phyloP scores from a whole-genome alignment of 2,113 vertebrate genomes.

The Australoheros scitulus region DNA sequence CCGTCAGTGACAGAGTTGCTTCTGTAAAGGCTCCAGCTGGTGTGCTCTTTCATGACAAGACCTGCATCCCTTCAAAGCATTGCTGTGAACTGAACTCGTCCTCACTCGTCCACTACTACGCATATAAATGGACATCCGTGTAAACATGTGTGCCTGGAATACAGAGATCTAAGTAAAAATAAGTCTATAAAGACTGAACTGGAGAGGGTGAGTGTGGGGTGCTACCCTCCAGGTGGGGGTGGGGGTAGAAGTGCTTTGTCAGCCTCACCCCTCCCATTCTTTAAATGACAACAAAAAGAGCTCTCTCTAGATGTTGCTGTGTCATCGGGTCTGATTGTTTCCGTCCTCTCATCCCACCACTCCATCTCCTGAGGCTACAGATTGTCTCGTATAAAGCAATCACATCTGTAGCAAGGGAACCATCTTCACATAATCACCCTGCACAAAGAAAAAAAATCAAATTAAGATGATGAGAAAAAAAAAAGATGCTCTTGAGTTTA shows the following conservation, averaged over 20 bases:
- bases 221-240: constrained; percentile 37
- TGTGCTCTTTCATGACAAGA: constrained; percentile 46
- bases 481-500: not conserved
- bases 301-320: constrained; percentile 59
- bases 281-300: constrained; percentile 62
- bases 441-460: constrained; percentile 7
- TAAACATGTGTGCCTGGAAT: constrained; percentile 24
- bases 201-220: not conserved
- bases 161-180: constrained; percentile 22
- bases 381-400: constrained; percentile 29
- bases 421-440: constrained; percentile 19
- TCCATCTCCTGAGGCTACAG: constrained; percentile 47
- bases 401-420: constrained; percentile 24
- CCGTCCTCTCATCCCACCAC: constrained; percentile 24
- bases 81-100: constrained; percentile 42
- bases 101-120: constrained; percentile 29
- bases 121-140: constrained; percentile 6
- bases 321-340: constrained; percentile 71
- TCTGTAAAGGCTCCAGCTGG: constrained; percentile 42
- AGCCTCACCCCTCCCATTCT: constrained; percentile 55
- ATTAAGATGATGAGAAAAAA: not conserved
- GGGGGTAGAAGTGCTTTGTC: constrained; percentile 59
- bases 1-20: constrained; percentile 20
- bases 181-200: constrained; percentile 30
- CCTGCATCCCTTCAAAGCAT: constrained; percentile 43